Evolutionary conservation across 2,797 vertebrate genomes (phyloP).

Genomic region (Fistularia commersonii): DNA sequence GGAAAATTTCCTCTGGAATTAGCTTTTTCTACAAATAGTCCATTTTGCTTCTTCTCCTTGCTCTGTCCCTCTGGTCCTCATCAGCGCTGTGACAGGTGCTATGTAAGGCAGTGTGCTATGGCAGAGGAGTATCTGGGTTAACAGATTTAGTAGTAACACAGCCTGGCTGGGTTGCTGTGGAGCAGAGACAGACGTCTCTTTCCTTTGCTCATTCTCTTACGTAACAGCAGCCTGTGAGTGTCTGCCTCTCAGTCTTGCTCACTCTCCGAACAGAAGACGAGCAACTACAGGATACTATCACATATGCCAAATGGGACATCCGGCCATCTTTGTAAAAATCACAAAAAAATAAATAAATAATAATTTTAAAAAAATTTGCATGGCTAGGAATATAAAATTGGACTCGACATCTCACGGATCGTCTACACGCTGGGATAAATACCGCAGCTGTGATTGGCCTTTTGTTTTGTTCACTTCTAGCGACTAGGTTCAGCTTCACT

Average conservation of each 20-base stretch:
- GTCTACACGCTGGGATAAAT: no score
- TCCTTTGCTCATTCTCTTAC: conserved; percentile 34
- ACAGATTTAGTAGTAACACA: conserved; percentile 50
- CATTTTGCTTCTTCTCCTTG: background rate
- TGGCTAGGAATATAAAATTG: no score
- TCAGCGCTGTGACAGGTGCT: conserved; percentile 18
- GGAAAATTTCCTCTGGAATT: no score
- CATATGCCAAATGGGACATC: background rate
- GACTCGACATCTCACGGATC: no score
- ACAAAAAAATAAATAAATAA: conserved; percentile 23
- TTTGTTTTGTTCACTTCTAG: no score
- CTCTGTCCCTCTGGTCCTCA: conserved; percentile 8
- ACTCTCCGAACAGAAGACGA: conserved; percentile 15
- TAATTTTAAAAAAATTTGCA: background rate
- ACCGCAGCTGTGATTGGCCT: no score
- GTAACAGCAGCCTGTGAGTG: conserved; percentile 41
- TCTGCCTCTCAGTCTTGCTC: conserved; percentile 22
- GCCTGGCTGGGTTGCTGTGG: conserved; percentile 41
- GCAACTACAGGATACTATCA: conserved; percentile 15
- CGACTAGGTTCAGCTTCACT: no score
- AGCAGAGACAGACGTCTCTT: conserved; percentile 48
- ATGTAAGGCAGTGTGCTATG: conserved; percentile 64
- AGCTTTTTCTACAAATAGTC: no score
- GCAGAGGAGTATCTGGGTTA: conserved; percentile 50
- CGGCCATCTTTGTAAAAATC: conserved; percentile 15